Base-by-base conservation (phyloP, 2,113 vertebrate genomes). In the Etheostoma cragini region DNA sequence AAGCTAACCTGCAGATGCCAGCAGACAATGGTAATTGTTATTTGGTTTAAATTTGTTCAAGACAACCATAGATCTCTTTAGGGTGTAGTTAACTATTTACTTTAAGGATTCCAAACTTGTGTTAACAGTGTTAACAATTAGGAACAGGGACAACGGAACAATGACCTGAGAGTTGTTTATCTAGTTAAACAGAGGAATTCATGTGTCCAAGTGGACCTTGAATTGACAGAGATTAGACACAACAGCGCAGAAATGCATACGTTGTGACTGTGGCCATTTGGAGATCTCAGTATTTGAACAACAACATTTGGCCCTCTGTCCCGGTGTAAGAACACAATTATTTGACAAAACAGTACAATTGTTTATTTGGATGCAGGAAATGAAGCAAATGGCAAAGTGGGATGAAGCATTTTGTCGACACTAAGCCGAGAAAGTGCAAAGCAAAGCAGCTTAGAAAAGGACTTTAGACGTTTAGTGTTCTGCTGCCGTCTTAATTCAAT, bases 121-220 rank as follows among this genome's bases (percentile, higher is more conserved):
- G 15, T n/a, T n/a, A n/a, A n/a, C 38, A 21, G 5, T 16, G 3
- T 12, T 58, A 8, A 24, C 8, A 10, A 1, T 12, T 11, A 15
- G 50, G 3, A 64, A 68, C 24, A 42, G n/a, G 7, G 8, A 22
- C 2, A 2, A 46, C 38, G 16, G 7, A 4, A 15, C 16, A 35
- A 19, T 10, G 33, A 35, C 22, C 7, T 69, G 1, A 53, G 24
- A 19, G 42, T 52, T 38, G 24, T 61, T 78, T 69, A 35, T 63
- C 47, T 52, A 24, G 38, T 46, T 19, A 1, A 52, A 66, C 12
- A 22, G 10, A 21, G 30, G 47, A 26, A 58, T 45, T 58, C 17
- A 38, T 19, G 50, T 54, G 63, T 49, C n/a, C 24, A 17, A 60
- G 26, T 60, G 42, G 54, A 62, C 72, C 65, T 84, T 87, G 62